These are phyloP conservation scores for Enoplolaimus lenunculus DNA, from an alignment of 2,888 invertebrate species.

Conservation along the genomic window DNA sequence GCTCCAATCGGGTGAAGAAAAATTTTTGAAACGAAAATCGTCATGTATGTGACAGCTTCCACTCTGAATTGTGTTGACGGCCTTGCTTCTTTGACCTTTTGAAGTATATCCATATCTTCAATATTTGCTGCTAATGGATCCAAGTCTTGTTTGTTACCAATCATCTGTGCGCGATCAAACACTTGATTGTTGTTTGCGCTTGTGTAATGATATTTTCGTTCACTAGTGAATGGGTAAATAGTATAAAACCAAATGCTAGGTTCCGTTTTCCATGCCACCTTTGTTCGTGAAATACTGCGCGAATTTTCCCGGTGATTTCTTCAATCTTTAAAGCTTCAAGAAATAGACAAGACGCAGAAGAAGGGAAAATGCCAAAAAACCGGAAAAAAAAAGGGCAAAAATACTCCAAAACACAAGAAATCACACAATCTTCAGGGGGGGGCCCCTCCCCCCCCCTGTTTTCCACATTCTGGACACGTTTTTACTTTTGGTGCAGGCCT, in stretches of 20 bases:
- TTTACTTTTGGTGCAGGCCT: too few species aligned
- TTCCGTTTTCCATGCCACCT: background rate
- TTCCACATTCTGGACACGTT: too few species aligned
- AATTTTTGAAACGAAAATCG: background rate
- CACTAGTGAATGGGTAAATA: background rate
- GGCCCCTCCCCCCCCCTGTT: too few species aligned
- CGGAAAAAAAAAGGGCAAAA: too few species aligned
- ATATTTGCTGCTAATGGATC: background rate
- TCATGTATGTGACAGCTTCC: background rate
- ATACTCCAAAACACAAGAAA: too few species aligned
- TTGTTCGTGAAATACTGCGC: background rate
- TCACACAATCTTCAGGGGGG: too few species aligned
- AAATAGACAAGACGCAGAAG: too few species aligned
- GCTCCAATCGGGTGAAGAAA: too few species aligned
- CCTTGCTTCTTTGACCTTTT: background rate
- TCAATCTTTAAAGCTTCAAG: too few species aligned
- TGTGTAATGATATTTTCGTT: background rate
- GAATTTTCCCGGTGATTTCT: too few species aligned
- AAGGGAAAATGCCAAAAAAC: too few species aligned
- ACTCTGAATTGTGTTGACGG: background rate
- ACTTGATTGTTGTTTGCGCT: background rate
- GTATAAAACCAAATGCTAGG: conserved; percentile 3
- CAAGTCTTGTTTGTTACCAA: background rate
- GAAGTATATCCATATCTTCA: background rate
- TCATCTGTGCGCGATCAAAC: background rate